Evolutionary conservation across 2,888 invertebrate species (phyloP), one percentile per base, ranked within the genome.

Genomic region (Geophilus truncorum): DNA sequence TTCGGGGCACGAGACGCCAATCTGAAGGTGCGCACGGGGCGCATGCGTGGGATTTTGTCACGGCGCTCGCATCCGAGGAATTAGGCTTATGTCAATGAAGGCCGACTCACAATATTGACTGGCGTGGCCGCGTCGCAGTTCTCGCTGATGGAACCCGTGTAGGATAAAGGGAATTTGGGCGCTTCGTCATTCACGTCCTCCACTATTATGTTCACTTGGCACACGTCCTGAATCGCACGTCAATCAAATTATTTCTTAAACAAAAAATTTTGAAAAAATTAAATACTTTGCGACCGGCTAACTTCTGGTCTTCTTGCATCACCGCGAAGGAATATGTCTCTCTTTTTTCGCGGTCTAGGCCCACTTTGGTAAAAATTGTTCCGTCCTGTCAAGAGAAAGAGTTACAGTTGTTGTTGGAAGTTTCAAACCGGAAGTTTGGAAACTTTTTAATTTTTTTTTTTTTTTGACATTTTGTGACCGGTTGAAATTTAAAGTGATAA

Each of bases 151-250:
- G 81, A 81, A 34, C 85, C 85, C 28, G 82, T 77, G 62, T 84
- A 85, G 7, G 83, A 79, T 23, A 83, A 83, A 9, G 81, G 81
- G 81, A 85, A 85, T 9, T 83, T 84, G 6, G 85, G 85, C 4
- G 84, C 83, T 81, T 85, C 84, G 78, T 85, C 85, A 78, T 85
- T 85, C 15, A 83, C 84, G 57, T 85, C 85, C 23, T 84, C 80
- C 1, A 85, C 85, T 78, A 84, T 83, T n/a, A 85, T 83, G 18
- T 83, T 83, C 12, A 85, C 84, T 83, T 84, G 83, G 78, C 84
- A 84, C 4, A 85, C 84, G 78, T 84, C 85, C 83, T 85, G 78
- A 34, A 80, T 80, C 12, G 45, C 18, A 21, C 36, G 32, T 77
- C 77, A 77, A 32, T 36, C 25, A 78, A 78, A 40, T n/a, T 21